Evolutionary conservation across 2,888 invertebrate species (phyloP), one percentile per base, ranked within the genome.

Genomic region (Pemphredon lugubris): DNA sequence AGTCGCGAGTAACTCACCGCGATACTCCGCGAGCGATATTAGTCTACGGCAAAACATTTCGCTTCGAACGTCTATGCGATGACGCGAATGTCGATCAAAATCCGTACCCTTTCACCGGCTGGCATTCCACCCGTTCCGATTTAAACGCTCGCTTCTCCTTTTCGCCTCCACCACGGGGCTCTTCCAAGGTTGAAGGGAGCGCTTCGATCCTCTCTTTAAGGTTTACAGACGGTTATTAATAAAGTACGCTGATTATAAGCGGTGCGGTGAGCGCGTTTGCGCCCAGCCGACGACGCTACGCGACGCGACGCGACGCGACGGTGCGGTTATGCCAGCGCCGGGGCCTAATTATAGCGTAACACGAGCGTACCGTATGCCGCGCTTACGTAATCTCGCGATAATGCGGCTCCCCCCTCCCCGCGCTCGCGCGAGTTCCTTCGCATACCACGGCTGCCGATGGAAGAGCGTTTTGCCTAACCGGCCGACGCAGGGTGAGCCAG

Each of bases 311-410:
- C n/a, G n/a, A n/a, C n/a, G n/a, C n/a, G n/a, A n/a, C n/a, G n/a
- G n/a, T n/a, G 73, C 58, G 76, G 75, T 79, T 80, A 74, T 76
- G 73, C 65, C 72, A 67, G 81, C 50, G 81, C 50, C 75, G 70
- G 75, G 73, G 74, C 84, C 86, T 83, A 84, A 86, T 83, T 85
- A 86, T 81, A 81, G 81, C 80, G 80, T 81, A 84, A 84, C 81
- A 81, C 83, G 74, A 79, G 77, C 75, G 75, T 69, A 75, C 71
- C 70, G 78, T 77, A 73, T 70, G 79, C 81, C 75, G 76, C 68
- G 83, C 84, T 84, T 84, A 83, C 84, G 85, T 84, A 85, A 85
- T 82, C 73, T 58, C 71, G 61, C 81, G 81, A 84, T 83, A 83
- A 84, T 82, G 83, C 81, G 74, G 76, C 79, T 77, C 76, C 59